phyloP scores from a whole-genome alignment of 2,888 invertebrate genomes.

The Luperina testacea region DNA sequence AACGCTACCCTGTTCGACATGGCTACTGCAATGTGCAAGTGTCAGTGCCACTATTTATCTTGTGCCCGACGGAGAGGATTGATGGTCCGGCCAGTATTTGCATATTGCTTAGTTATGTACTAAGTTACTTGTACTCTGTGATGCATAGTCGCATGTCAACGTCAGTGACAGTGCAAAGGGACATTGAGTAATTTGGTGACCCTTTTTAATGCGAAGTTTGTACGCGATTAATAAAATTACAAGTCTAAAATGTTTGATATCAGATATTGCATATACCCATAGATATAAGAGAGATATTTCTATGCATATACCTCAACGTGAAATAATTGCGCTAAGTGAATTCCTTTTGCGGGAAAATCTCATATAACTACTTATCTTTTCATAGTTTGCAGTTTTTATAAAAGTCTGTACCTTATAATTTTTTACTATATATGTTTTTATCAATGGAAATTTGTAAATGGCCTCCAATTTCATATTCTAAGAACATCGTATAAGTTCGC shows the following conservation, averaged over 20 bases:
- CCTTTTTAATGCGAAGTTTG: neutral
- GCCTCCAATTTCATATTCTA: neutral
- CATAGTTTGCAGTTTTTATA: neutral
- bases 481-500: neutral
- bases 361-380: too few species aligned
- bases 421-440: neutral
- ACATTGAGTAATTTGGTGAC: slow-evolving; percentile 28
- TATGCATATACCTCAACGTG: neutral
- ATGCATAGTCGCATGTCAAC: slow-evolving; percentile 41
- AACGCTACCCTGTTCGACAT: slow-evolving; percentile 49
- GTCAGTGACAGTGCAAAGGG: slow-evolving; percentile 15
- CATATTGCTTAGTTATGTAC: slow-evolving; percentile 73
- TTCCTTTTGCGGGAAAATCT: neutral
- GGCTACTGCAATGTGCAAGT: slow-evolving; percentile 72
- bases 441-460: neutral
- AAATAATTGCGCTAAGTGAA: neutral
- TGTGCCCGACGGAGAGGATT: slow-evolving; percentile 75
- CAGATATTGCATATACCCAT: neutral
- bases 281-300: too few species aligned
- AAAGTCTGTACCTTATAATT: neutral
- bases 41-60: slow-evolving; percentile 81
- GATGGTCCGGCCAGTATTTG: slow-evolving; percentile 78
- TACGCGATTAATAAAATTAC: neutral
- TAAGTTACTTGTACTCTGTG: slow-evolving; percentile 43
- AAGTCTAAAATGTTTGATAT: neutral